phyloP scores from a whole-genome alignment of 2,113 vertebrate species.

The Illadopsis cleaveri region DNA sequence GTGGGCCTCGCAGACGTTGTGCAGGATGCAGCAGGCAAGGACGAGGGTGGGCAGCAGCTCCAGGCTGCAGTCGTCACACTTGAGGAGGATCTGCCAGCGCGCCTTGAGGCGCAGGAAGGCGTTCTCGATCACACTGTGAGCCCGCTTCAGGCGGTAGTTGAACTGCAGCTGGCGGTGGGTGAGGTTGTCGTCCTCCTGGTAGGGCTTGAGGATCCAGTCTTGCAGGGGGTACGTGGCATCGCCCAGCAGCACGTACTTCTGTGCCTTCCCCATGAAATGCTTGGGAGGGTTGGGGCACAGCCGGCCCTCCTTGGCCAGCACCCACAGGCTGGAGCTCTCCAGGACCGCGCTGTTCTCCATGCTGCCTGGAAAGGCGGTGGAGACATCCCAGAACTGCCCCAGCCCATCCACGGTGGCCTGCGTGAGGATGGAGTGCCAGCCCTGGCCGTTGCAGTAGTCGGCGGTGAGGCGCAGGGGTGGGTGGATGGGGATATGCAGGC shows the following conservation, averaged over 20 bases:
- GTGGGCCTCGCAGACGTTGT: slow-evolving; percentile 73
- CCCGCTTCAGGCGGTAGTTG: slow-evolving; percentile 69
- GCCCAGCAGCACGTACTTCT: slow-evolving; percentile 71
- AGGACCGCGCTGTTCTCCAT: slow-evolving; percentile 67
- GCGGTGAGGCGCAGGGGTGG: slow-evolving; percentile 35
- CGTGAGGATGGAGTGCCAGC: slow-evolving; percentile 71
- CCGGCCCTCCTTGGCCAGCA: slow-evolving; percentile 65
- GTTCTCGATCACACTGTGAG: slow-evolving; percentile 63
- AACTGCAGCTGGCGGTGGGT: slow-evolving; percentile 66
- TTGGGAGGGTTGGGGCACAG: slow-evolving; percentile 69
- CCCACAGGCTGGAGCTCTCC: slow-evolving; percentile 76
- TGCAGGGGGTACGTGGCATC: slow-evolving; percentile 72
- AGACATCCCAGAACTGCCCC: slow-evolving; percentile 75
- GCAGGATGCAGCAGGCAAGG: slow-evolving; percentile 74
- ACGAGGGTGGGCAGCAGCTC: slow-evolving; percentile 73
- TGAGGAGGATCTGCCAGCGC: slow-evolving; percentile 76
- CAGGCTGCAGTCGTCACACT: slow-evolving; percentile 67
- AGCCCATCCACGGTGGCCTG: slow-evolving; percentile 73
- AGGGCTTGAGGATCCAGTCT: slow-evolving; percentile 76
- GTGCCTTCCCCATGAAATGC: slow-evolving; percentile 66
- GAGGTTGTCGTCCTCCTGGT: slow-evolving; percentile 53
- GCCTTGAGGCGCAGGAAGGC: slow-evolving; percentile 73
- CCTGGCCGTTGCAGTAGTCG: slow-evolving; percentile 66
- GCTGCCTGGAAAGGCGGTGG: slow-evolving; percentile 69
- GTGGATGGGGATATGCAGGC: slow-evolving; percentile 71